Evolutionary conservation across 1,140 invertebrate genomes (phyloP), one percentile per base, ranked within the genome.

Genomic region (Akabosia matsudoensis): DNA sequence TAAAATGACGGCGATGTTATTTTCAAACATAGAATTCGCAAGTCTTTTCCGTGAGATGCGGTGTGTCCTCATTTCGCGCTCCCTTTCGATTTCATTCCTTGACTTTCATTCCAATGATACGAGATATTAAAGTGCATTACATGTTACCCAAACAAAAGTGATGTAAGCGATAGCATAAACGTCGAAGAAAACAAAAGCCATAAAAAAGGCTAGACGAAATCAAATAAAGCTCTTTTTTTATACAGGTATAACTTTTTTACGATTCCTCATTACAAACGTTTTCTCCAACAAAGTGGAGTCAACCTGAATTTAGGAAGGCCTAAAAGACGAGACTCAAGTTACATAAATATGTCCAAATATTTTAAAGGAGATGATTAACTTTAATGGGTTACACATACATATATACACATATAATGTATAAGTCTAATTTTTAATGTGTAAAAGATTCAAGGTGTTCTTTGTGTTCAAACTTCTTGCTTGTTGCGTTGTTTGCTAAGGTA

Each of bases 191-290:
- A 78, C 74, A 78, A 78, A 73, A 70, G 45, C 76, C 77, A 54
- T 78, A 78, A 78, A 78, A 77, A 76, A 76, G 77, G 74, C 77
- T 67, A 74, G 77, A 76, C 73, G 61, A 78, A 78, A 78, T 76
- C 77, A 74, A 78, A 78, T 78, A 78, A 75, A 76, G 37, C 37
- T 75, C 52, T 67, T 56, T 56, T 74, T 52, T 74, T 45, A 7
- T 45, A 70, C 74, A 67, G 70, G 74, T 73, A 76, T 76, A 78
- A 78, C 75, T 34, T 73, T 75, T 78, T 78, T 78, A 78, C 70
- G 77, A 78, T 74, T 78, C 76, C 77, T 78, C 77, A 78, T 78
- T 78, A 78, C 74, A 76, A 75, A 33, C 74, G 72, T 73, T 74
- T 54, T 56, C 64, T 74, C 26, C 61, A 67, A 61, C 54, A 61